Conservation (phyloP, 2,888 invertebrate species). For the Camptogramma bilineatum region DNA sequence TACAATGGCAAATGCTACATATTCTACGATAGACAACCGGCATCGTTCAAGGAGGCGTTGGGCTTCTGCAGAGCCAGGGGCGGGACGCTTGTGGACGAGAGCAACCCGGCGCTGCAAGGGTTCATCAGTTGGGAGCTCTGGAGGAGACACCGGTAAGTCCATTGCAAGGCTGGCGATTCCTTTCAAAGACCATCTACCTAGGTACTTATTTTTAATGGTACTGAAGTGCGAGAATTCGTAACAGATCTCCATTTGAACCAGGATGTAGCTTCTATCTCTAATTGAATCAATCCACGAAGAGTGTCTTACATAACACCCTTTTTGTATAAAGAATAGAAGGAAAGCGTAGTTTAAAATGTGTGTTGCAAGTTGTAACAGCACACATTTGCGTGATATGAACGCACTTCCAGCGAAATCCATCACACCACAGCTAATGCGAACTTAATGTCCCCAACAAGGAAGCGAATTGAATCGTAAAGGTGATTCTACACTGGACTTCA, state of each 20-base stretch:
- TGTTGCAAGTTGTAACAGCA: constrained; percentile 12
- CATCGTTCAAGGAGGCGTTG: constrained; percentile 91
- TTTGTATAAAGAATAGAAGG: constrained; percentile 2
- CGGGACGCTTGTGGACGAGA: constrained; percentile 95
- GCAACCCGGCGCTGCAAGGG: constrained; percentile 96
- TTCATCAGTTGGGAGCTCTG: constrained; percentile 98
- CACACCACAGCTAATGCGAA: constrained; percentile 41
- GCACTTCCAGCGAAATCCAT: constrained; percentile 31
- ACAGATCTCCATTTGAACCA: not conserved
- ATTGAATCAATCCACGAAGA: not conserved
- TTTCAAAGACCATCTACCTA: not conserved
- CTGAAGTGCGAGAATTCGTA: too few relatives aligned
- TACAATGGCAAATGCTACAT: constrained; percentile 98
- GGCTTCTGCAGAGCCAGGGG: constrained; percentile 92
- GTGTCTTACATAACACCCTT: constrained; percentile 9
- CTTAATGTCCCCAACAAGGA: constrained; percentile 40
- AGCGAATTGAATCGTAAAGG: constrained; percentile 35
- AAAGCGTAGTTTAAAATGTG: not conserved
- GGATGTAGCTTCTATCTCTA: not conserved
- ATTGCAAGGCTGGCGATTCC: constrained; percentile 43
- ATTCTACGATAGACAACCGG: constrained; percentile 94
- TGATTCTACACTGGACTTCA: not conserved
- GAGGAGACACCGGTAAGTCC: constrained; percentile 91
- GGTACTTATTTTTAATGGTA: too few relatives aligned
- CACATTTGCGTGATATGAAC: constrained; percentile 15